These are phyloP conservation scores for Phyllotreta striolata DNA, from an alignment of 2,888 invertebrate genomes.

Conservation along the genomic window DNA sequence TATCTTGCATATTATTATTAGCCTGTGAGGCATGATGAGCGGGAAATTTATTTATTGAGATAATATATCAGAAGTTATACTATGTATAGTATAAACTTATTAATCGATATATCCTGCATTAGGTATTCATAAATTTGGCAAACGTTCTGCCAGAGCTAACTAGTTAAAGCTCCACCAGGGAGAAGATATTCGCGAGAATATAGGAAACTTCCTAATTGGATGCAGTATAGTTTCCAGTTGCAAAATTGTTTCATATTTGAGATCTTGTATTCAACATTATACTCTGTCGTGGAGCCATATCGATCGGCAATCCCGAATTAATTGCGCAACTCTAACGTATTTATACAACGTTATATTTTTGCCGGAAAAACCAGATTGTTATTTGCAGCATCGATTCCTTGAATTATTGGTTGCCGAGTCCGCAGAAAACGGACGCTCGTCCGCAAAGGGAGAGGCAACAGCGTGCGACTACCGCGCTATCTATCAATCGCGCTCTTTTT, in stretches of 20 bases:
- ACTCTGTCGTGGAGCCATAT: background rate
- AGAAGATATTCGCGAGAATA: constrained; percentile 15
- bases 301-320: no score
- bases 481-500: constrained; percentile 59
- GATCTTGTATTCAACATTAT: no score
- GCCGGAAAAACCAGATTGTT: constrained; percentile 12
- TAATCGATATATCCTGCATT: constrained; percentile 44
- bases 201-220: constrained; percentile 34
- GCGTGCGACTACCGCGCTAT: constrained; percentile 44
- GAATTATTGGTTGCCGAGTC: constrained; percentile 57
- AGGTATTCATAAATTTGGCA: constrained; percentile 55
- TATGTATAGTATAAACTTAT: background rate
- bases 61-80: no score
- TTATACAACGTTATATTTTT: no score
- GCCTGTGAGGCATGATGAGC: background rate
- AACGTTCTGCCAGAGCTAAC: constrained; percentile 14
- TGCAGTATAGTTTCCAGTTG: constrained; percentile 20
- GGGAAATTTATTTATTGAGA: no score
- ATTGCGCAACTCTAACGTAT: no score
- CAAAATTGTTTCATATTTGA: constrained; percentile 22
- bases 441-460: constrained; percentile 29
- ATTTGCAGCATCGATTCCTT: constrained; percentile 35
- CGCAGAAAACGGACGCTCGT: constrained; percentile 52
- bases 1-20: constrained; percentile 38
- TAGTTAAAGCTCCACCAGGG: background rate